Evolutionary conservation across 2,888 invertebrate genomes (phyloP).

Genomic region (Hirtodrosophila histrioides): DNA sequence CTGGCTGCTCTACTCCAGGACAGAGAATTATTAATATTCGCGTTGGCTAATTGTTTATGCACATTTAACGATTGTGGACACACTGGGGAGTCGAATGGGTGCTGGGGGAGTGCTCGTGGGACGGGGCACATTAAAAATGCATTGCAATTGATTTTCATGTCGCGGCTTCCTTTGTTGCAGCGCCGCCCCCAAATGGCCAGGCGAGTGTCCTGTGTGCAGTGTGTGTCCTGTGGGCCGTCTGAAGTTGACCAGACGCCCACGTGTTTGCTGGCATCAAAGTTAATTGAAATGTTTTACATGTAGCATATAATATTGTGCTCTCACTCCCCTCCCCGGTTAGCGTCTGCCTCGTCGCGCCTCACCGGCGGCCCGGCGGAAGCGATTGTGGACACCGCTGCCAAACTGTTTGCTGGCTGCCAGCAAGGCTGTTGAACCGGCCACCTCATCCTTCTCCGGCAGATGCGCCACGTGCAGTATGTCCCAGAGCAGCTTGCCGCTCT

Average conservation of each 20-base stretch:
- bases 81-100: not conserved
- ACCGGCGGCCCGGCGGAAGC: constrained; percentile 78
- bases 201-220: too few species aligned
- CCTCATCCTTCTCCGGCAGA: constrained; percentile 85
- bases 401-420: constrained; percentile 74
- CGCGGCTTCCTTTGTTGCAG: not conserved
- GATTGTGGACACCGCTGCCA: constrained; percentile 69
- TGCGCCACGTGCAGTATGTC: constrained; percentile 89
- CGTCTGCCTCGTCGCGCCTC: constrained; percentile 52
- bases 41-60: not conserved
- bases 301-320: constrained; percentile 1
- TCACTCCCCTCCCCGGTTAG: constrained; percentile 8
- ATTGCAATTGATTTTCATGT: not conserved
- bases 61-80: not conserved
- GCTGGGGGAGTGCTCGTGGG: not conserved
- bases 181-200: too few species aligned
- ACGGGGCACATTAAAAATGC: constrained; percentile 1
- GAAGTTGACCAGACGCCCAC: not conserved
- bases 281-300: constrained; percentile 51
- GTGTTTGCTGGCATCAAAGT: constrained; percentile 23
- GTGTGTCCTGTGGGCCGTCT: too few species aligned
- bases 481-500: constrained; percentile 88
- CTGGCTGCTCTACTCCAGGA: not conserved
- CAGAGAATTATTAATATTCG: not conserved
- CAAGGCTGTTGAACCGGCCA: constrained; percentile 71